Base-by-base conservation (phyloP, 2,888 invertebrate species). In the Eupithecia insigniata region DNA sequence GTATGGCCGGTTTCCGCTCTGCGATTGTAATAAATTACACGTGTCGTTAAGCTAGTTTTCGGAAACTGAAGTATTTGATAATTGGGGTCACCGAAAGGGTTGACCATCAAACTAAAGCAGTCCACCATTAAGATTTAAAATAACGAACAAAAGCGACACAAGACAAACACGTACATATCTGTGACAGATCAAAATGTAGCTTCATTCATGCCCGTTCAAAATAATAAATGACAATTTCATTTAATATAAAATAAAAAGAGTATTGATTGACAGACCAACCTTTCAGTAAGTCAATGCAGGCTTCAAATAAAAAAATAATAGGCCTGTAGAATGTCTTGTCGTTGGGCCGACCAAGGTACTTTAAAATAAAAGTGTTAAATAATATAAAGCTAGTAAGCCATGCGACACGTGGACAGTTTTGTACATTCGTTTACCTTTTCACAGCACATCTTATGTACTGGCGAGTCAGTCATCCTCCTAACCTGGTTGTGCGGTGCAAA, bases 391-490 rank as follows among this genome's bases (percentile, higher is more conserved):
- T 22, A 61, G 18, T 28, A 82, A 82, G 83, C 81, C 82, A 82
- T 83, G 82, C 83, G 67, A 73, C n/a, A n/a, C 73, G 74, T 67
- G 73, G 72, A 76, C 46, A 51, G 28, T 18, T 26, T n/a, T 18
- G 26, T 55, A 58, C 75, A 72, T 34, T 5, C 2, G 65, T 82
- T 94, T 95, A 95, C 95, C 95, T 95, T 95, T 80, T 91, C 90
- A 86, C 95, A 94, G 94, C 95, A 94, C 85, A 95, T 90, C 89
- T 92, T 95, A 92, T 95, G 95, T 84, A 94, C 87, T 67, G 90
- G 90, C 77, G 92, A 89, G 69, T 88, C 84, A 69, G 86, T 86
- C 85, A 87, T 86, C 89, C 90, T 80, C 76, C 82, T 84, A 78
- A 90, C 84, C 90, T 91, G 90, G 80, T 85, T 76, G 88, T 83